phyloP scores from a whole-genome alignment of 2,113 vertebrate genomes.

The Colossoma macropomum region DNA sequence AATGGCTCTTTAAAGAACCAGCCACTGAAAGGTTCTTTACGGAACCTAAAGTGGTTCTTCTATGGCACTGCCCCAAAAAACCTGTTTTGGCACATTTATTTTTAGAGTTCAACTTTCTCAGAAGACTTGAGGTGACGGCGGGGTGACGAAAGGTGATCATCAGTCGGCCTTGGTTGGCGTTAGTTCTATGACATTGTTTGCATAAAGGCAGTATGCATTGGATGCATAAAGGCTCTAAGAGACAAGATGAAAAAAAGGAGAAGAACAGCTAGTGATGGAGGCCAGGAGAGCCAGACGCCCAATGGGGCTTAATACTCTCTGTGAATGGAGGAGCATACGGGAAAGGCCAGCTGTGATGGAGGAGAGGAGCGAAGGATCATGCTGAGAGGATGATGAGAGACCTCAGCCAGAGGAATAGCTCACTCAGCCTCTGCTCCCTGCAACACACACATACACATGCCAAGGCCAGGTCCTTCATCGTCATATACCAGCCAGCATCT shows the following conservation, averaged over 20 bases:
- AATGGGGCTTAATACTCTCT: slow-evolving; percentile 74
- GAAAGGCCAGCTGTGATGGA: slow-evolving; percentile 76
- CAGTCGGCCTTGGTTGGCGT: not conserved
- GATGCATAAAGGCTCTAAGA: not conserved
- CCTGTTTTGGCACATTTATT: too few relatives aligned
- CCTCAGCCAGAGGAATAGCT: slow-evolving; percentile 69
- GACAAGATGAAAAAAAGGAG: not conserved
- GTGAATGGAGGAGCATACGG: slow-evolving; percentile 78
- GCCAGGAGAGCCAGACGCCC: slow-evolving; percentile 70
- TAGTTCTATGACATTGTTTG: not conserved
- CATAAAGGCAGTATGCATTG: not conserved
- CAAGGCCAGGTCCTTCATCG: slow-evolving; percentile 17
- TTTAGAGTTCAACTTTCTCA: too few relatives aligned
- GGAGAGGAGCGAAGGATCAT: slow-evolving; percentile 62
- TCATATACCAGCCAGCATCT: slow-evolving; percentile 11
- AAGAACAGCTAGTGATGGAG: slow-evolving; percentile 57
- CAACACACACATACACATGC: not conserved
- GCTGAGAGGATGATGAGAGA: slow-evolving; percentile 79
- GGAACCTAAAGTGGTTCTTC: too few relatives aligned
- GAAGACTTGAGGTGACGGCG: not conserved
- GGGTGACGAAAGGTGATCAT: not conserved
- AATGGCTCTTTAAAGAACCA: too few relatives aligned
- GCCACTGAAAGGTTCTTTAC: too few relatives aligned
- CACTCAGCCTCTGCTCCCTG: slow-evolving; percentile 48
- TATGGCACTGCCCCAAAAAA: not conserved